Percentiles rank a stretch among this genome's conserved stretches.
Conservation (phyloP, 2,797 vertebrate genomes). For the Eospalax fontanierii region DNA sequence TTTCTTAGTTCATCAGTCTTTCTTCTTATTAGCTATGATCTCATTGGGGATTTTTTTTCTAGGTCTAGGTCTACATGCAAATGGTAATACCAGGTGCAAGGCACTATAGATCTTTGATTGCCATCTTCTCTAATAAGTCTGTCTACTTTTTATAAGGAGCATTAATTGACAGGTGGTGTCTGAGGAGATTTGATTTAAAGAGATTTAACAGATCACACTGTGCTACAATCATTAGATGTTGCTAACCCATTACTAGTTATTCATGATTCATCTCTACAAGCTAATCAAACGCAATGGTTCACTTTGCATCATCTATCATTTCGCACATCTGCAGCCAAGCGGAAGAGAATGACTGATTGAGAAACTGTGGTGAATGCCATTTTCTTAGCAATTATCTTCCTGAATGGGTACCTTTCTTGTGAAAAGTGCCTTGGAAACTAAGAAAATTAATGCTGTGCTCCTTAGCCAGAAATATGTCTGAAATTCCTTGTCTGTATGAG, state of each 20-base stretch:
- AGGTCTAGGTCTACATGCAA: not conserved
- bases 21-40: not conserved
- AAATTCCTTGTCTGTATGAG: not conserved
- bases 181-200: not conserved
- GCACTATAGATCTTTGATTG: not conserved
- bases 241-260: not conserved
- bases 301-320: not conserved
- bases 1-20: not conserved
- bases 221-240: not conserved
- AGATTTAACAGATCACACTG: not conserved
- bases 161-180: not conserved
- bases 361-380: not conserved
- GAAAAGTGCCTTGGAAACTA: conserved; percentile 28
- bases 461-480: not conserved
- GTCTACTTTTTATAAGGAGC: not conserved
- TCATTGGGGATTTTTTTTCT: not conserved
- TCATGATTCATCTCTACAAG: not conserved
- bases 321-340: not conserved
- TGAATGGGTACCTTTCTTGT: not conserved
- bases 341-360: not conserved
- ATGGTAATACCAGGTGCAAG: not conserved
- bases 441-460: not conserved
- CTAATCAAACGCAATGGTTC: not conserved
- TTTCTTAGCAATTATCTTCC: not conserved
- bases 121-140: not conserved